Evolutionary conservation across 1,140 invertebrate species (phyloP), one percentile per base, ranked within the genome.

Genomic region (Teleogryllus occipitalis): DNA sequence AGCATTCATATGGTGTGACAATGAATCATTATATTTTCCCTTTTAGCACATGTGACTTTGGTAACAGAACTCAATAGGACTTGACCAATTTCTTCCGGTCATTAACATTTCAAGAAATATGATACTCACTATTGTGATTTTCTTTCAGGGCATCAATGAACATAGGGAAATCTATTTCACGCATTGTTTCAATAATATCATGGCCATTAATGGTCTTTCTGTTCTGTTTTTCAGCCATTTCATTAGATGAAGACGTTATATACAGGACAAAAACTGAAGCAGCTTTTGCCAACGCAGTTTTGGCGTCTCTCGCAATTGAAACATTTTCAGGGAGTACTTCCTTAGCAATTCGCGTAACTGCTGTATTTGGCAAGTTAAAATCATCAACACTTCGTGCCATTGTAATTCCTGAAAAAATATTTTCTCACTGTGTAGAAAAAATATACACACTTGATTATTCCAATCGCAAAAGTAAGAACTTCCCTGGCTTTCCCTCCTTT

Each of bases 311-410:
- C 76, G 95, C 91, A 82, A 96, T 89, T 84, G 91, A 91, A 6
- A 94, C 88, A 82, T 93, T 90, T 83, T 94, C 90, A 3, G 96
- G 96, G 76, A 98, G 87, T 3, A 95, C 92, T 85, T 98, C 96
- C 87, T 97, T 97, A 12, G 98, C 95, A 65, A 98, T 93, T 84
- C 96, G 90, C 2, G 93, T 91, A 14, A 98, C 93, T 12, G 97
- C 94, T 4, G 96, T 91, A 84, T 94, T 92, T 0, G 97, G 96
- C 46, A 98, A 87, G 89, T 97, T 97, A 39, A 98, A 87, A 87
- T 98, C 96, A 88, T 96, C 95, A 74, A 95, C 89, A 84, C 91
- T 90, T 86, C 96, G 95, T 47, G 95, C 94, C 95, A 96, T 96
- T 3, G 0, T 65, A 65, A 65, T 14, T 10, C 27, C 27, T 39